phyloP scores from a whole-genome alignment of 2,888 invertebrate species.

The Epirrhoe alternata region DNA sequence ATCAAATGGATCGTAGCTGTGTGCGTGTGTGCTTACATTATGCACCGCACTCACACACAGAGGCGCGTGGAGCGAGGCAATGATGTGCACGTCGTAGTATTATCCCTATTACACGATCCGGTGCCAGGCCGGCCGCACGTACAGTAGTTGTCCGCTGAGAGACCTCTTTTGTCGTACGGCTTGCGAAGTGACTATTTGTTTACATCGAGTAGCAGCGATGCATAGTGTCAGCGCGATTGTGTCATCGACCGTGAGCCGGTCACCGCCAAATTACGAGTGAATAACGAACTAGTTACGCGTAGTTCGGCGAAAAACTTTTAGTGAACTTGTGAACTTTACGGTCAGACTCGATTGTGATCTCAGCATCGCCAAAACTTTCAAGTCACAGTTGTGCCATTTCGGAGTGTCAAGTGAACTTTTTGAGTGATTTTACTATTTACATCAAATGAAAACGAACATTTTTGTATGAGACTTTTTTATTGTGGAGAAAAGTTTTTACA shows the following conservation, averaged over 20 bases:
- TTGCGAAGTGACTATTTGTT: slow-evolving; percentile 78
- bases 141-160: slow-evolving; percentile 70
- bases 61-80: slow-evolving; percentile 73
- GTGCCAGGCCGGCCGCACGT: slow-evolving; percentile 80
- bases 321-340: slow-evolving; percentile 73
- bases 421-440: slow-evolving; percentile 44
- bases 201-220: slow-evolving; percentile 76
- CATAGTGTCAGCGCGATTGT: slow-evolving; percentile 79
- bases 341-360: slow-evolving; percentile 49
- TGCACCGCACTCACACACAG: slow-evolving; percentile 75
- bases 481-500: slow-evolving; percentile 32
- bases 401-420: slow-evolving; percentile 69
- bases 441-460: slow-evolving; percentile 32
- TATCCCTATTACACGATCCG: slow-evolving; percentile 83
- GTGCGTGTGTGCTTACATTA: slow-evolving; percentile 77
- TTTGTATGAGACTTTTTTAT: slow-evolving; percentile 46
- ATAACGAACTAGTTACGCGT: slow-evolving; percentile 72
- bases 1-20: slow-evolving; percentile 74
- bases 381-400: slow-evolving; percentile 53
- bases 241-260: slow-evolving; percentile 77
- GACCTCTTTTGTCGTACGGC: slow-evolving; percentile 77
- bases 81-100: slow-evolving; percentile 82
- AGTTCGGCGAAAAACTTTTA: slow-evolving; percentile 72
- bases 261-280: slow-evolving; percentile 75
- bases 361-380: slow-evolving; percentile 62